A percentile compares a stretch with the other conserved stretches of the same genome.
Evolutionary conservation across 2,797 vertebrate species (phyloP).

Genomic region (Sylvia borin): DNA sequence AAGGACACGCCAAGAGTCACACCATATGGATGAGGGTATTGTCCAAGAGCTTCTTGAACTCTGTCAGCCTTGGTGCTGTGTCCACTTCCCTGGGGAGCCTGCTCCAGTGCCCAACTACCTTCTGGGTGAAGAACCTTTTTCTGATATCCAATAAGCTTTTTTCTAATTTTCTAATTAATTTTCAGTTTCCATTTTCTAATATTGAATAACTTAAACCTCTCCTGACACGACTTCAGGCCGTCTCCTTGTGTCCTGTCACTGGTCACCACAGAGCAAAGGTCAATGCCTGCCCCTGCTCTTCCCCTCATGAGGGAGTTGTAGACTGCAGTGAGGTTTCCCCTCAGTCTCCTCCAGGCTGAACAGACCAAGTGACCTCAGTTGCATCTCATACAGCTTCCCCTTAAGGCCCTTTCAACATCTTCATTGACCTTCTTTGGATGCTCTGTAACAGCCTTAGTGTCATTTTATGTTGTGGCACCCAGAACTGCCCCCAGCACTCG

Average conservation of each 20-base stretch:
- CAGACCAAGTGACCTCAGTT: neutral
- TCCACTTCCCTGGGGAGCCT: neutral
- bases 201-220: neutral
- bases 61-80: neutral
- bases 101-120: neutral
- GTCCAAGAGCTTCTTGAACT: neutral
- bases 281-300: neutral
- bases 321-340: neutral
- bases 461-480: accelerated
- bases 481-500: accelerated
- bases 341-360: neutral
- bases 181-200: neutral
- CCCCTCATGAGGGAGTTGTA: neutral
- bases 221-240: neutral
- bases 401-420: neutral
- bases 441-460: neutral
- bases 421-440: neutral
- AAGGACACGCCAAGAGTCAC: accelerated
- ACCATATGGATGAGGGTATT: neutral
- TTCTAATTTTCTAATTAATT: neutral
- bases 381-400: accelerated
- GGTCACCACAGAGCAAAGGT: neutral
- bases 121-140: neutral
- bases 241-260: neutral
- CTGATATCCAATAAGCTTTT: neutral